Evolutionary conservation across 2,113 vertebrate species (phyloP).

Genomic region (Corythaeola cristata): DNA sequence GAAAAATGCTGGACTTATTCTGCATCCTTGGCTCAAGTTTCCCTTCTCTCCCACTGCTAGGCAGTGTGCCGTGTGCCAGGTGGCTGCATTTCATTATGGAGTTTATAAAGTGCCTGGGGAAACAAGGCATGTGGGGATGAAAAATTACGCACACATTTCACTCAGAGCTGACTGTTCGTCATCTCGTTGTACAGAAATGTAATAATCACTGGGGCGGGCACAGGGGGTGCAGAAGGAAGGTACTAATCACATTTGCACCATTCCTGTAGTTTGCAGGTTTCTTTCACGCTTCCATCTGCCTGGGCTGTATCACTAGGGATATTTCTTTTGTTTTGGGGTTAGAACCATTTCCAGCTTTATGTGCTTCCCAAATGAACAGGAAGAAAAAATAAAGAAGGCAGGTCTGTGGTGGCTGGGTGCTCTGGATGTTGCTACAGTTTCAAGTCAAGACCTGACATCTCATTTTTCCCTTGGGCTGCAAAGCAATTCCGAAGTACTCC

Average conservation of each 20-base stretch:
- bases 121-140: not conserved
- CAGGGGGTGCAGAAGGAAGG: not conserved
- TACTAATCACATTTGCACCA: not conserved
- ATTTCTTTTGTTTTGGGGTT: not conserved
- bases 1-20: not conserved
- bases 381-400: not conserved
- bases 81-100: conserved; percentile 10
- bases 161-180: not conserved
- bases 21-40: not conserved
- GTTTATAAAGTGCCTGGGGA: conserved; percentile 13
- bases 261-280: not conserved
- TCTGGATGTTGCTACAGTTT: not conserved
- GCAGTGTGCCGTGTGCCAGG: not conserved
- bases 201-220: not conserved
- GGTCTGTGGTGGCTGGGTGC: not conserved
- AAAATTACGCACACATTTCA: not conserved
- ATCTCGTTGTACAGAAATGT: not conserved
- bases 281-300: not conserved
- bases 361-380: not conserved
- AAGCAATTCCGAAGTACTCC: not conserved
- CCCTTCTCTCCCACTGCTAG: not conserved
- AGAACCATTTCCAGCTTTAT: not conserved
- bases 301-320: not conserved
- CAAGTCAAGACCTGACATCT: not conserved
- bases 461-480: not conserved